These are phyloP conservation scores for Kryptopterus vitreolus DNA, from an alignment of 2,797 vertebrate species.

Conservation along the genomic window DNA sequence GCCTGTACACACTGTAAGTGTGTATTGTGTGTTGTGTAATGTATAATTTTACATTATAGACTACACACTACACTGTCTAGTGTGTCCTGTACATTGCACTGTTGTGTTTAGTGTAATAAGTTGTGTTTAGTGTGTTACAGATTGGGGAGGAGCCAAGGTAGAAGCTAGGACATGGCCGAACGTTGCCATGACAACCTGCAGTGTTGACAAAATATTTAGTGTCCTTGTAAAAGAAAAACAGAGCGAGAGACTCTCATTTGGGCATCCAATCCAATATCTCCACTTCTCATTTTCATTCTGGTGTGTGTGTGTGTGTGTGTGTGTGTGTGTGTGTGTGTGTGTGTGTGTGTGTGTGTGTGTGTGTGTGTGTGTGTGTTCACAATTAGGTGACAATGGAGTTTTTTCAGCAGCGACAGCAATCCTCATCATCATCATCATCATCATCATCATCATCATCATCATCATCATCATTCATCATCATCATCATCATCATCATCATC, in stretches of 20 bases:
- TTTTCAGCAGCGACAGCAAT: not conserved
- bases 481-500: not conserved
- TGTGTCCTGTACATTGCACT: too few species aligned
- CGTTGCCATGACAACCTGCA: conserved; percentile 3
- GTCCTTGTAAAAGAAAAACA: not conserved
- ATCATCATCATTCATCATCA: not conserved
- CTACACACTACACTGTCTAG: not conserved
- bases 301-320: not conserved
- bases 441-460: not conserved
- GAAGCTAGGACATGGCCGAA: conserved; percentile 9
- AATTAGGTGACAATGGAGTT: not conserved
- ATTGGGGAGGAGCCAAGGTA: not conserved
- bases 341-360: not conserved
- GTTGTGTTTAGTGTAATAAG: not conserved
- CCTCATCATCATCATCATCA: not conserved
- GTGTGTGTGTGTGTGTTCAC: not conserved
- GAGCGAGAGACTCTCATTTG: not conserved
- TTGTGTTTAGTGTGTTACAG: not conserved
- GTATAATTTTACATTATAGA: not conserved
- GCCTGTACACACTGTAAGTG: too few species aligned
- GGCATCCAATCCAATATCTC: not conserved
- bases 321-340: conserved; percentile 13
- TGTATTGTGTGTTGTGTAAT: not conserved
- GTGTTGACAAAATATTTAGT: conserved; percentile 19
- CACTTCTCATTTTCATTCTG: not conserved